A percentile compares a stretch with the other conserved stretches of the same genome.
phyloP scores from a whole-genome alignment of 1,140 invertebrate species.

The Papilio xuthus region DNA sequence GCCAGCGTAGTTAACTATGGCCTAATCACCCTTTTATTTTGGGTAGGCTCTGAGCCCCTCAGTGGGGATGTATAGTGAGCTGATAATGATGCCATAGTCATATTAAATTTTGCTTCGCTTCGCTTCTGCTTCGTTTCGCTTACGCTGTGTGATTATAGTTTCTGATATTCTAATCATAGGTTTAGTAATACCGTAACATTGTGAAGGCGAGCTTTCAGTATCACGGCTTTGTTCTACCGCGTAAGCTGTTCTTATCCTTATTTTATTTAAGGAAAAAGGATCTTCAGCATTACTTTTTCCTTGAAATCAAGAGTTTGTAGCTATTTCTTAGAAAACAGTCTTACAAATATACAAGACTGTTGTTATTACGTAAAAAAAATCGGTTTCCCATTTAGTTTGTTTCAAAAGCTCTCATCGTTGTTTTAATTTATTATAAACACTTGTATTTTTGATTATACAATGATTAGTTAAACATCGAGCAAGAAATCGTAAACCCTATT shows the following conservation, averaged over 20 bases:
- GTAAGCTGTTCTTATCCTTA: not conserved
- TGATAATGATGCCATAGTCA: no score
- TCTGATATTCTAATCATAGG: slow-evolving; percentile 14
- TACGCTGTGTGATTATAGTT: not conserved
- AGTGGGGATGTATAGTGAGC: no score
- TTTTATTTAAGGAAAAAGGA: not conserved
- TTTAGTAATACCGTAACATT: slow-evolving; percentile 22
- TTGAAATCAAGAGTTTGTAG: not conserved
- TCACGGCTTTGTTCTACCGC: slow-evolving; percentile 37
- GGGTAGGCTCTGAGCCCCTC: no score
- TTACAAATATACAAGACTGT: not conserved
- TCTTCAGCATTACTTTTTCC: not conserved
- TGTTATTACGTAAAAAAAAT: not conserved
- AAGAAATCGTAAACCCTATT: not conserved
- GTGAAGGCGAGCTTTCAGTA: slow-evolving; percentile 34
- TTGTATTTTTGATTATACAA: not conserved
- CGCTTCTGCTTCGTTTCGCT: not conserved
- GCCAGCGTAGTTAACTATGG: no score
- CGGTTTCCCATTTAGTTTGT: no score
- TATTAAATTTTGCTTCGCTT: no score
- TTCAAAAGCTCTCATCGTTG: not conserved
- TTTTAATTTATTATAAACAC: not conserved
- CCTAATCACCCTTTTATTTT: no score
- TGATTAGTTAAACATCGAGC: not conserved
- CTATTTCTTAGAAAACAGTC: not conserved